A percentile compares a stretch with the other conserved stretches of the same genome.
Conservation (phyloP, 2,888 invertebrate species). For the Mesoligia furuncula region DNA sequence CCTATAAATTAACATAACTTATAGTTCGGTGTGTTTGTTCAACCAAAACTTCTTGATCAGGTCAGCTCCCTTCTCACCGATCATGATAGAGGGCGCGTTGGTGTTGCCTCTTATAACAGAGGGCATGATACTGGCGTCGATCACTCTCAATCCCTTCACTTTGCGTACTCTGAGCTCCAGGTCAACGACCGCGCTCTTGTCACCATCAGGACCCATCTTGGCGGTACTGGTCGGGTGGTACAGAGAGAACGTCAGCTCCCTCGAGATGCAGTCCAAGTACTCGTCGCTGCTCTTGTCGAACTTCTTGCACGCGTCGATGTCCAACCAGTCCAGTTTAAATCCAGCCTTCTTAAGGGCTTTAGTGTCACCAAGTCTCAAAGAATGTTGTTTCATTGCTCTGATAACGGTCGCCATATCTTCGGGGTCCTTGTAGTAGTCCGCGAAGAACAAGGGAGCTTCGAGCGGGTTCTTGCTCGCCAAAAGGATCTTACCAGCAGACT, state of each 20-base stretch:
- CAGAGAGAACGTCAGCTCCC: slow-evolving; percentile 87
- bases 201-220: slow-evolving; percentile 88
- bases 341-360: slow-evolving; percentile 88
- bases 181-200: slow-evolving; percentile 89
- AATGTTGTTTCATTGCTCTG: slow-evolving; percentile 84
- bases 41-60: slow-evolving; percentile 87
- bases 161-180: slow-evolving; percentile 87
- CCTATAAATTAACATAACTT: slow-evolving; percentile 21
- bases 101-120: slow-evolving; percentile 90
- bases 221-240: slow-evolving; percentile 90
- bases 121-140: slow-evolving; percentile 91
- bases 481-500: slow-evolving; percentile 91
- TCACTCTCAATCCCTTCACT: slow-evolving; percentile 87
- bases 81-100: slow-evolving; percentile 90
- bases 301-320: slow-evolving; percentile 90
- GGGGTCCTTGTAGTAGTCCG: slow-evolving; percentile 92
- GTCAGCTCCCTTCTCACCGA: slow-evolving; percentile 90
- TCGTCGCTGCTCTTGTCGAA: slow-evolving; percentile 90
- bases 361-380: slow-evolving; percentile 85
- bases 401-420: slow-evolving; percentile 90
- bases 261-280: slow-evolving; percentile 93
- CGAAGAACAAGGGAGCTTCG: slow-evolving; percentile 91
- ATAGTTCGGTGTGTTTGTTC: slow-evolving; percentile 62
- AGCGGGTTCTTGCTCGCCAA: slow-evolving; percentile 92
- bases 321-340: slow-evolving; percentile 87